phyloP scores from a whole-genome alignment of 2,113 vertebrate species.

The Cygnus buccinator region DNA sequence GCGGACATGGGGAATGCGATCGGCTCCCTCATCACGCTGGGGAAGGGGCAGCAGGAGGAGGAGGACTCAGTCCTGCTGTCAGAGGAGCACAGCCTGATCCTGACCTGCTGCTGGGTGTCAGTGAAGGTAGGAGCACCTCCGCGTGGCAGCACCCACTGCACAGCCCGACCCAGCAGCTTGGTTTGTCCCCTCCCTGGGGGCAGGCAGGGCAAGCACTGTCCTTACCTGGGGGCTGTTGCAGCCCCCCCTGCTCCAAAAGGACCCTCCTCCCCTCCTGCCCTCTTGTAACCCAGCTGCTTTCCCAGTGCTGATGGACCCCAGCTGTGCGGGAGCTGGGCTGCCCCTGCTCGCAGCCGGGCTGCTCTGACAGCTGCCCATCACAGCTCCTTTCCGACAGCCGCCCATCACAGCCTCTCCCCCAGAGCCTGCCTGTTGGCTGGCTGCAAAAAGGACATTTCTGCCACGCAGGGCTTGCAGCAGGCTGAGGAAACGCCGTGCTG shows the following conservation, averaged over 20 bases:
- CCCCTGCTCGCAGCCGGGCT: not conserved
- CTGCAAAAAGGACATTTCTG: not conserved
- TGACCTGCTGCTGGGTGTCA: constrained; percentile 93
- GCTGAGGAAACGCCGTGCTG: accelerated
- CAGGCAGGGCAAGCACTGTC: not conserved
- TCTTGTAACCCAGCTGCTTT: not conserved
- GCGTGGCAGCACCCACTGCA: not conserved
- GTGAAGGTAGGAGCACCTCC: constrained; percentile 80
- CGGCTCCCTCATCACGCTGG: constrained; percentile 79
- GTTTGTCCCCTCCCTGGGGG: not conserved
- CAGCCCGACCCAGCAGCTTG: not conserved
- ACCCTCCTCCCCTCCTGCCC: not conserved
- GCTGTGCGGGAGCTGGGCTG: not conserved
- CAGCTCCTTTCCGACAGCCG: not conserved
- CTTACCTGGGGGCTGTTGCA: not conserved
- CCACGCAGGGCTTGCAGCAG: not conserved
- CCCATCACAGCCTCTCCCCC: not conserved
- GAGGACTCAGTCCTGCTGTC: constrained; percentile 83
- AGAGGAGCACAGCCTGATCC: constrained; percentile 87
- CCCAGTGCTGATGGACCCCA: not conserved
- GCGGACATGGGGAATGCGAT: constrained; percentile 92
- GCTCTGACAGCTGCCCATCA: not conserved
- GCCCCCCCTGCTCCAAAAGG: not conserved
- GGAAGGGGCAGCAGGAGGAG: constrained; percentile 49
- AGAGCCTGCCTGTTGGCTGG: not conserved